A percentile compares a stretch with the other conserved stretches of the same genome.
Evolutionary conservation across 1,140 invertebrate genomes (phyloP).

Genomic region (Coelopa frigida): DNA sequence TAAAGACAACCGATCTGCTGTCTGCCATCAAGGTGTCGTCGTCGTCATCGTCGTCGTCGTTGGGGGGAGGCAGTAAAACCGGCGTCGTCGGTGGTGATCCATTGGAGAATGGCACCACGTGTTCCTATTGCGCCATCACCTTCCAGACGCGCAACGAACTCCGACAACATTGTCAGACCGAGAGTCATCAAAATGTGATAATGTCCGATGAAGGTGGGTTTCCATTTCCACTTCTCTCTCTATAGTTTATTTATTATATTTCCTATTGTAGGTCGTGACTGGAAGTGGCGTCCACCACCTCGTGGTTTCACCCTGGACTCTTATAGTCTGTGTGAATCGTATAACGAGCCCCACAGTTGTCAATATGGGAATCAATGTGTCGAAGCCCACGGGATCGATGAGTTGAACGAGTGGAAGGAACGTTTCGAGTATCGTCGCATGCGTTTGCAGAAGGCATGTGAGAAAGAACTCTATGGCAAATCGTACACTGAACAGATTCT

Average conservation of each 20-base stretch:
- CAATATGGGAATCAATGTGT: slow-evolving; percentile 64
- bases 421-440: slow-evolving; percentile 60
- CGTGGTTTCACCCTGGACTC: slow-evolving; percentile 53
- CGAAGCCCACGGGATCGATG: slow-evolving; percentile 66
- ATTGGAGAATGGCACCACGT: slow-evolving; percentile 31
- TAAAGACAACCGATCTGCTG: slow-evolving; percentile 35
- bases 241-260: not conserved
- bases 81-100: too few relatives aligned
- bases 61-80: slow-evolving; percentile 13
- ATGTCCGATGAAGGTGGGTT: slow-evolving; percentile 59
- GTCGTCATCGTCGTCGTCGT: too few relatives aligned
- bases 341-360: slow-evolving; percentile 50
- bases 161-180: slow-evolving; percentile 57
- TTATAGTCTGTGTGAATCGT: slow-evolving; percentile 54
- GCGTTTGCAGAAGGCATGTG: slow-evolving; percentile 57
- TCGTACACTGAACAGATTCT: slow-evolving; percentile 59
- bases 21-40: slow-evolving; percentile 33
- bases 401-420: slow-evolving; percentile 68
- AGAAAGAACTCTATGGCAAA: slow-evolving; percentile 61
- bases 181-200: slow-evolving; percentile 59
- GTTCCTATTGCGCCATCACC: slow-evolving; percentile 56
- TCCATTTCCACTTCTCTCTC: not conserved
- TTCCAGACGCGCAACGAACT: slow-evolving; percentile 54
- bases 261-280: slow-evolving; percentile 50
- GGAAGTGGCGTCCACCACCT: slow-evolving; percentile 63